Base-by-base conservation (phyloP, 2,113 vertebrate genomes). In the Sapayoa aenigma region DNA sequence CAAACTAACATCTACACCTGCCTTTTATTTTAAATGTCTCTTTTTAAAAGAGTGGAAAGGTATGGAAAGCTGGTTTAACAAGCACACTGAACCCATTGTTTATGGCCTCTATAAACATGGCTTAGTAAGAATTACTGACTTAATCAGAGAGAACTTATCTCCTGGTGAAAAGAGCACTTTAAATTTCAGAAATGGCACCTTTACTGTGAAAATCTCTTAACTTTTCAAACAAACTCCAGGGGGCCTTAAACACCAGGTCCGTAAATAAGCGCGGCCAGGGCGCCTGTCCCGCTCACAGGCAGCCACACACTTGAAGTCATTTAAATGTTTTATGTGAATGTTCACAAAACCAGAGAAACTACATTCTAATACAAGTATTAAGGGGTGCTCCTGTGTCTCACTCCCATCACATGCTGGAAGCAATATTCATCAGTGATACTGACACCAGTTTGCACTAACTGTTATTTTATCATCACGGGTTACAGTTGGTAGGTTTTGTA, bases 61-160 rank as follows among this genome's bases (percentile, higher is more conserved):
- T 97, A 94, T 97, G 97, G 97, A 98, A 97, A 98, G 97, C 96
- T 97, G 96, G 90, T 97, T 98, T 98, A 98, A 98, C 98, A 98
- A 98, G 97, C 98, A 97, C 88, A 82, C 95, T 98, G 97, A 98
- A 98, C 94, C 97, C 97, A 98, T 98, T 98, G 98, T 98, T 98
- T 98, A 98, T 98, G 95, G 96, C 98, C 93, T 94, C 97, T 97
- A 98, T 98, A 98, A 98, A 98, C 97, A 97, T 98, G 97, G 98
- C 98, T 98, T 98, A 98, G 97, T 97, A 98, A 98, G 98, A 98
- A 98, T 98, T 98, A 98, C 97, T 95, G 97, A 98, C 97, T 98
- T 98, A 98, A 98, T 98, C 97, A 98, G 97, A 98, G 96, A 96
- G 97, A 98, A 98, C 97, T 98, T 98, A 97, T 98, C 97, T 98